Evolutionary conservation across 2,888 invertebrate genomes (phyloP), one percentile per base, ranked within the genome.

Genomic region (Tipula helvola): DNA sequence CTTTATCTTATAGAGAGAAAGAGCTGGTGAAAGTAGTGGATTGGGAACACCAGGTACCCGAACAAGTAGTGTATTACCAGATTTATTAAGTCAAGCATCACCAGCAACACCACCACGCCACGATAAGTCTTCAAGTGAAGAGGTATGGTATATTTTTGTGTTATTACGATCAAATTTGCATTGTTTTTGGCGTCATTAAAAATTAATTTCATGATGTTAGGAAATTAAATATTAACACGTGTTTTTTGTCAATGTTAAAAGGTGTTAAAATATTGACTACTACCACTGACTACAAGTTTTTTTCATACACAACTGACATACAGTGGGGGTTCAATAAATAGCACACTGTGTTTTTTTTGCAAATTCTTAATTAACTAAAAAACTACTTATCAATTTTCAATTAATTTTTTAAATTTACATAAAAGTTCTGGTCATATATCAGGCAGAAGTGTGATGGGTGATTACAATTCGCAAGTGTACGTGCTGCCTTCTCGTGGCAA

Each of bases 91-190:
- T 90, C 97, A 96, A 93, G 96, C 96, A 87, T 95, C 95, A 87
- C 96, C 96, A 88, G 96, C 96, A 88, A 97, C 97, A 47, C 97
- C 97, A 87, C 95, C 95, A 89, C 93, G 98, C 87, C 96, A 96
- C 91, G 98, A 98, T 93, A 98, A 98, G 91, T 96, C 97, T 89
- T 96, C 96, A 89, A 97, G 97, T 91, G 98, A 98, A 92, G 98
- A 98, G 97, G 98, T 98, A 93, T 93, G 94, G 92, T 88, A 87
- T 86, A 71, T 28, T 71, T 71, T 71, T 12, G 28, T 71, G 18
- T 28, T 71, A 28, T 28, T 10, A 28, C 8, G 28, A 71, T 52
- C 7, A 52, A n/a, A 71, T 28, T 71, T 71, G 71, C 71, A 71
- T 71, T 71, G 71, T 71, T 71, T 71, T 71, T 18, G 28, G 28